Conservation (phyloP, 2,113 vertebrate genomes). For the Podocnemis expansa region DNA sequence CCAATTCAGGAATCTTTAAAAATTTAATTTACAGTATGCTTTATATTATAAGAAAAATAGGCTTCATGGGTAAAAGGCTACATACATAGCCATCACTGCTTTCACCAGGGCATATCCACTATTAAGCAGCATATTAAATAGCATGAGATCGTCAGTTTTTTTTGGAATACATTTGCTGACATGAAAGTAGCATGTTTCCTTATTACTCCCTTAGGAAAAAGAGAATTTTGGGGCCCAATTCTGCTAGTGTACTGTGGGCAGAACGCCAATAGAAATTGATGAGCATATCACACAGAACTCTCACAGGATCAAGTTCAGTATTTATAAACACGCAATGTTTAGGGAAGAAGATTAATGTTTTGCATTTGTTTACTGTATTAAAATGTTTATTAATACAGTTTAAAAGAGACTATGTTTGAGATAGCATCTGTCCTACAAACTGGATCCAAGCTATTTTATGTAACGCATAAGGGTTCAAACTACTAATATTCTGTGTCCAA, state of each 20-base stretch:
- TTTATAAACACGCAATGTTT: not conserved
- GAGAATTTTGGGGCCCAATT: not conserved
- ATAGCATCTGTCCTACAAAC: not conserved
- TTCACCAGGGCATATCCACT: constrained; percentile 38
- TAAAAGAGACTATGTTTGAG: not conserved
- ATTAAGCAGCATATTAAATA: constrained; percentile 26
- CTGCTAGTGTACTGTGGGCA: not conserved
- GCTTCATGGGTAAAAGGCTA: not conserved
- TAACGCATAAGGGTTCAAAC: not conserved
- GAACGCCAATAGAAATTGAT: not conserved
- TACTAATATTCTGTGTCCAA: not conserved
- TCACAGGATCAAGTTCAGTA: not conserved
- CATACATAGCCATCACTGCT: constrained; percentile 38
- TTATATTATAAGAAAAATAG: constrained; percentile 24
- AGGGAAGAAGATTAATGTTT: constrained; percentile 4
- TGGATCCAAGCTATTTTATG: not conserved
- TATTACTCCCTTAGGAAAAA: constrained; percentile 17
- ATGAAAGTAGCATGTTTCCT: not conserved
- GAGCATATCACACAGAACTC: not conserved
- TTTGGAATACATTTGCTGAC: not conserved
- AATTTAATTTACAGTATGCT: not conserved
- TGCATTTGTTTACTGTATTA: not conserved
- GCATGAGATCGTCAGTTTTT: not conserved
- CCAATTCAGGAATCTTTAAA: not conserved
- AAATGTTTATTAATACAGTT: not conserved